phyloP scores from a whole-genome alignment of 2,797 vertebrate species.

The Macroramphosus scolopax region DNA sequence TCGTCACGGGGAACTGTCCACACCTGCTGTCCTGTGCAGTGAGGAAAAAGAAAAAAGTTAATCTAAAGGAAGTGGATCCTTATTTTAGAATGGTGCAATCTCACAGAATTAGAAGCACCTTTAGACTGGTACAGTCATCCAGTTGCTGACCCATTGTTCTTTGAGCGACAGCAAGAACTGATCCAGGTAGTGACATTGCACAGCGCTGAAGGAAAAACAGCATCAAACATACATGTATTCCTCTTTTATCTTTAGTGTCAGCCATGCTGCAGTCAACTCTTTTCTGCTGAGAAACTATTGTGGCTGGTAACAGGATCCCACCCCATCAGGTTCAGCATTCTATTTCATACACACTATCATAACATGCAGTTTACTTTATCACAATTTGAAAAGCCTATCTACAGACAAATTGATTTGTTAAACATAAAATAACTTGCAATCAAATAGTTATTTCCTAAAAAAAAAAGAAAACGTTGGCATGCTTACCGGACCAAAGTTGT shows the following conservation, averaged over 20 bases:
- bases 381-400: too few species aligned
- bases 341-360: neutral
- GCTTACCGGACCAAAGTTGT: constrained; percentile 45
- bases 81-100: neutral
- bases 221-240: neutral
- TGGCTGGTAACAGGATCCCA: constrained; percentile 36
- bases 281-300: constrained; percentile 13
- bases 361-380: too few species aligned
- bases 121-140: constrained; percentile 29
- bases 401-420: too few species aligned
- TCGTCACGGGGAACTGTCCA: constrained; percentile 50
- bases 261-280: too few species aligned
- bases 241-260: constrained; percentile 20
- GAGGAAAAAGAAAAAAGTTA: constrained; percentile 5
- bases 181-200: constrained; percentile 44
- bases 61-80: neutral
- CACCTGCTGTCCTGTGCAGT: constrained; percentile 51
- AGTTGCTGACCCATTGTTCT: constrained; percentile 15
- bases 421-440: neutral
- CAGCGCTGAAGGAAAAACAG: constrained; percentile 42
- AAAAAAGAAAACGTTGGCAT: too few species aligned
- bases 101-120: constrained; percentile 28
- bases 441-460: too few species aligned
- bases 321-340: constrained; percentile 36
- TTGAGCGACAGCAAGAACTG: constrained; percentile 47